Evolutionary conservation across 2,113 vertebrate genomes (phyloP), one percentile per base, ranked within the genome.

Genomic region (Epinephelus moara): DNA sequence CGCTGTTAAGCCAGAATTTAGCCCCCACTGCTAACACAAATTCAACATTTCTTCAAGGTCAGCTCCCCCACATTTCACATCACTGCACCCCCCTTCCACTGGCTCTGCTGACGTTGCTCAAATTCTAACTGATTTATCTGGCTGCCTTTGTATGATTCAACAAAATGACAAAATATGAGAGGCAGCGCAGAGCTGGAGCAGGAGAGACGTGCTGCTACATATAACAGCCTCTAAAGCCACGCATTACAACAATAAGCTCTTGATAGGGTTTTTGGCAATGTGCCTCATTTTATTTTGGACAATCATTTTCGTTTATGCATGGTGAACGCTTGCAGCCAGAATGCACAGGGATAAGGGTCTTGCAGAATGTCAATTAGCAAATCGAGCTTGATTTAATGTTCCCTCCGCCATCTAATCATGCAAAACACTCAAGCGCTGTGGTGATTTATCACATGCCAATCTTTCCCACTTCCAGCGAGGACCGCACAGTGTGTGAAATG

Each of bases 361-460:
- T 40, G 72, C 45, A 75, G 87, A 15, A 18, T 64, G 84, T 89
- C 85, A 90, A 83, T 85, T 89, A 90, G 75, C 53, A 90, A 93
- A 89, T 81, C 72, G 33, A 82, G 87, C 68, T 52, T 89, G 87
- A 91, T 89, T 89, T 92, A 92, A 91, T 73, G 78, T 88, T 87
- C 82, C 70, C 60, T 88, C 80, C 59, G 62, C 70, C 75, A 89
- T 91, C 82, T 78, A 86, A 90, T 93, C 87, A 88, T 90, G 79
- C 81, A 84, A 88, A 84, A 85, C 81, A 85, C 85, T 71, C 10
- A 5, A 64, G 75, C 63, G 19, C 47, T 47, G 53, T 69, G 59
- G 78, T 87, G 80, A 91, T 93, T 91, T 88, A 91, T 91, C 85
- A 78, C 53, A n/a, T 63, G 77, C 80, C 85, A 85, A 71, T 90